Conservation (phyloP, 2,888 invertebrate species). For the Apeira syringaria region DNA sequence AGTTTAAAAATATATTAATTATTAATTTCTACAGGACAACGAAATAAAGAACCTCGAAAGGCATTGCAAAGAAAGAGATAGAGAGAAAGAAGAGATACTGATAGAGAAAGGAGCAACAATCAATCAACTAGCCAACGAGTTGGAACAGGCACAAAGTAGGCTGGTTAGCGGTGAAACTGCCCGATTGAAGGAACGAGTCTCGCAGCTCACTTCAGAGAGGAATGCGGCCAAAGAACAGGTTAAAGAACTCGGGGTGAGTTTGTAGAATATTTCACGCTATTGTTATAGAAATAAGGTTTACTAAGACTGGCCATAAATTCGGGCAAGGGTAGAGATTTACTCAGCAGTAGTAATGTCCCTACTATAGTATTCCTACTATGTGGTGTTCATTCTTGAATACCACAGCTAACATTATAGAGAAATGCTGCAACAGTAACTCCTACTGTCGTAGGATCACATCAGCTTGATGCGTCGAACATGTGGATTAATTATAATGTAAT, state of each 20-base stretch:
- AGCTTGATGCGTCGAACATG: too few species aligned
- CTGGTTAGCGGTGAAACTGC: constrained; percentile 64
- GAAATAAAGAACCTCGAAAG: constrained; percentile 81
- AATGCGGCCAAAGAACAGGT: constrained; percentile 78
- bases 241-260: constrained; percentile 74
- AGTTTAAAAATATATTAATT: too few species aligned
- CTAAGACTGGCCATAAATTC: too few species aligned
- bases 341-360: too few species aligned
- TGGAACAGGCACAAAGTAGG: constrained; percentile 84
- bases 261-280: background rate
- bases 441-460: too few species aligned
- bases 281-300: background rate
- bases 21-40: constrained; percentile 53
- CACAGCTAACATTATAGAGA: too few species aligned
- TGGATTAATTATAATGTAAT: too few species aligned
- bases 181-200: constrained; percentile 67
- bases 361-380: too few species aligned
- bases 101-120: constrained; percentile 86
- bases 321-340: too few species aligned
- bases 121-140: constrained; percentile 83
- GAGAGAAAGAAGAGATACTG: constrained; percentile 84
- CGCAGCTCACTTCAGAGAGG: constrained; percentile 73
- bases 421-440: too few species aligned
- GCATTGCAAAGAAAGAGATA: constrained; percentile 81
- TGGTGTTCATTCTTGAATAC: too few species aligned